Evolutionary conservation across 2,113 vertebrate species (phyloP).

Genomic region (Chionomys nivalis): DNA sequence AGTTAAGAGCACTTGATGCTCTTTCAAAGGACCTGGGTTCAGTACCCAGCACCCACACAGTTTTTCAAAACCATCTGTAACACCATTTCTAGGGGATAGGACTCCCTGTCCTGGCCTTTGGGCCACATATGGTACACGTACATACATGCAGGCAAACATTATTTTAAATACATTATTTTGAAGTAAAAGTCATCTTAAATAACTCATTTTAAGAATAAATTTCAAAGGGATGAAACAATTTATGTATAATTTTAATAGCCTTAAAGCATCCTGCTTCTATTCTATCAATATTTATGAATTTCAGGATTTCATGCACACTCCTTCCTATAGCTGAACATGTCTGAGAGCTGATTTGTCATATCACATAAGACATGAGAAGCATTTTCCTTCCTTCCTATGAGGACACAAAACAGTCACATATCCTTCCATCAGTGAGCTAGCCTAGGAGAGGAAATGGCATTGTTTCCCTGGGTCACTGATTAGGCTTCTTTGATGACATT

Average conservation of each 20-base stretch:
- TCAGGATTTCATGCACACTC: neutral
- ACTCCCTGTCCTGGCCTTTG: neutral
- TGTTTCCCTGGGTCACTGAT: neutral
- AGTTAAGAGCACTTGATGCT: neutral
- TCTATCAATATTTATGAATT: neutral
- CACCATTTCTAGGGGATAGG: neutral
- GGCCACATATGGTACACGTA: neutral
- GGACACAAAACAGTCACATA: neutral
- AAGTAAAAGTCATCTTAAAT: constrained; percentile 9
- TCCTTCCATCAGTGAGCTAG: neutral
- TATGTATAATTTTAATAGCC: neutral
- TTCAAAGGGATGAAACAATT: neutral
- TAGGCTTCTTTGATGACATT: neutral
- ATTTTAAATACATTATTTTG: neutral
- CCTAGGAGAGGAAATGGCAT: neutral
- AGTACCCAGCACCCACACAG: neutral
- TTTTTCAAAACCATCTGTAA: no score
- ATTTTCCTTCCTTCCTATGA: constrained; percentile 14
- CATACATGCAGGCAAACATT: neutral
- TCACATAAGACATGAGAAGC: neutral
- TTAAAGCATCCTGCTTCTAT: neutral
- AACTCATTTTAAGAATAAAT: neutral
- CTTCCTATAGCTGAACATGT: neutral
- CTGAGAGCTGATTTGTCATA: neutral
- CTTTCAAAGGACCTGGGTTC: neutral